These are phyloP conservation scores for Denticeps clupeoides DNA, from an alignment of 2,797 vertebrate species.

Conservation along the genomic window DNA sequence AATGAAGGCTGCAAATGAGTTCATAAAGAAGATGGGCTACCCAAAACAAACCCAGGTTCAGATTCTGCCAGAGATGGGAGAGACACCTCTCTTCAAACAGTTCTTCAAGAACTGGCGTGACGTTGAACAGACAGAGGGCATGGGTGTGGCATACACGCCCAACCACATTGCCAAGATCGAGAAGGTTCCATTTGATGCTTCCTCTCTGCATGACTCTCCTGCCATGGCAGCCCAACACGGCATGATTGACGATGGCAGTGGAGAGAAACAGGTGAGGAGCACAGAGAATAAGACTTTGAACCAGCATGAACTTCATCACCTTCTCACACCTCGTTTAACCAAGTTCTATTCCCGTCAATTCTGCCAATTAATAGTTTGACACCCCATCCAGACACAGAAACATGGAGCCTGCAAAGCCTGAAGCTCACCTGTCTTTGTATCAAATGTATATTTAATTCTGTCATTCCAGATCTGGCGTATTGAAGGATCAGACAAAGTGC, in stretches of 20 bases:
- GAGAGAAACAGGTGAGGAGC: slow-evolving; percentile 74
- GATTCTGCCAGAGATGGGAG: slow-evolving; percentile 84
- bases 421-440: background rate
- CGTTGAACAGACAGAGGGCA: slow-evolving; percentile 77
- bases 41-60: slow-evolving; percentile 88
- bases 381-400: no score
- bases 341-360: no score
- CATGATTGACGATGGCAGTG: slow-evolving; percentile 86
- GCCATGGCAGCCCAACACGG: slow-evolving; percentile 94
- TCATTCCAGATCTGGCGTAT: slow-evolving; percentile 84
- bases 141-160: slow-evolving; percentile 77
- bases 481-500: slow-evolving; percentile 75
- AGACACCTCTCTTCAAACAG: slow-evolving; percentile 95
- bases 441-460: background rate
- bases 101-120: slow-evolving; percentile 98
- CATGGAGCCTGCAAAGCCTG: background rate
- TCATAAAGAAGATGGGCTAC: slow-evolving; percentile 94
- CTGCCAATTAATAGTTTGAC: no score
- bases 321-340: no score
- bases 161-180: slow-evolving; percentile 86
- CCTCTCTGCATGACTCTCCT: slow-evolving; percentile 72
- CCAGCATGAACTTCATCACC: no score
- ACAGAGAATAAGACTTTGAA: no score
- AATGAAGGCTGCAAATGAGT: slow-evolving; percentile 82
- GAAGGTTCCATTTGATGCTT: slow-evolving; percentile 79